Evolutionary conservation across 2,888 invertebrate species (phyloP), one percentile per base, ranked within the genome.

Genomic region (Eristalis pertinax): DNA sequence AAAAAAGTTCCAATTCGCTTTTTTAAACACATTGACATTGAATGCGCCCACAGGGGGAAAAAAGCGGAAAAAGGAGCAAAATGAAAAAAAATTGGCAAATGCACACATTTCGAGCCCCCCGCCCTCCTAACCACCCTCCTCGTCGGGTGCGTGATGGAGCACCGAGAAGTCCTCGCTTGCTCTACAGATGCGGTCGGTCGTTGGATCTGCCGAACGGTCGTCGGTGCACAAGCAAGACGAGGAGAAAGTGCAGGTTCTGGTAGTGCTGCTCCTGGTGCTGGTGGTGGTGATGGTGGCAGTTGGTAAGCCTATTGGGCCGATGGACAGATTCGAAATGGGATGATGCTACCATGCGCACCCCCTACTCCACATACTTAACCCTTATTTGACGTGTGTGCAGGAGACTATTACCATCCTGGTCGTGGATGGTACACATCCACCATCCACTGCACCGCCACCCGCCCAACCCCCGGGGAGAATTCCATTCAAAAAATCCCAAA

Each of bases 21-120:
- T 87, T 88, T 88, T 84, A 88, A 88, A 85, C 85, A 88, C 88
- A 88, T 88, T 88, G 88, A 88, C 88, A 88, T 88, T 88, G 88
- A 88, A 88, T 85, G 88, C 82, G 80, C 85, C 84, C 84, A 87
- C 87, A 80, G 87, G 87, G 79, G 80, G 60, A 76, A 76, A 76
- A 73, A 72, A 62, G 22, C 35, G 72, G 74, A 86, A 82, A 83
- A 74, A 26, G 26, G 75, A 86, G 19, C 63, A 74, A 86, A 87
- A 80, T 79, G 88, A 89, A 68, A 67, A 70, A 73, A 83, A 72
- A 82, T 68, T 78, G 62, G 77, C 78, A 83, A 89, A 84, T 85
- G 70, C 86, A 86, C 88, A 80, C 68, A 67, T 69, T 50, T 50
- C 50, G 19, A 19, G 19, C 19, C 50, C 43, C 5, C 15, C 15